Conservation (phyloP, 2,113 vertebrate species). For the Strix aluco region DNA sequence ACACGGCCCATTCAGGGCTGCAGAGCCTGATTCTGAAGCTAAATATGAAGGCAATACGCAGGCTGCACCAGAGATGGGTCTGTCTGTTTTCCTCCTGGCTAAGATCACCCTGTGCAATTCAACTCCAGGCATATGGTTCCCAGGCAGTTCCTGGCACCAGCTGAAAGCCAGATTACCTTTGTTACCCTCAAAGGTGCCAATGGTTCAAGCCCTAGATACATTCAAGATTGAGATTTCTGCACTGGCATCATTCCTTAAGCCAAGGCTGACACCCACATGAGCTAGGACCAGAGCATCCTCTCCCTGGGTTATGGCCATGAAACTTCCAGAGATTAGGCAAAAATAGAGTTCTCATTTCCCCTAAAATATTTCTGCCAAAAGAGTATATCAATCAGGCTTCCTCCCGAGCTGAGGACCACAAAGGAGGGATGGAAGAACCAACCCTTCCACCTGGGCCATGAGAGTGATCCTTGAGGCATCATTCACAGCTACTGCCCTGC, state of each 20-base stretch:
- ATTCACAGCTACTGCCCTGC: not conserved
- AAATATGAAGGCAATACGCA: too few relatives aligned
- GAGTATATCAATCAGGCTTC: not conserved
- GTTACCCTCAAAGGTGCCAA: not conserved
- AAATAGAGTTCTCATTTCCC: not conserved
- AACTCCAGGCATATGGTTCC: not conserved
- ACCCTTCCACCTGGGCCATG: not conserved
- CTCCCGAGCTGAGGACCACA: not conserved
- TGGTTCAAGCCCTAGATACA: not conserved
- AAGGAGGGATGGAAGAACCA: not conserved
- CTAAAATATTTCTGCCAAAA: not conserved
- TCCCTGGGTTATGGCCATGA: not conserved
- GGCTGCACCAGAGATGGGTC: not conserved
- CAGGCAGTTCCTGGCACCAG: not conserved
- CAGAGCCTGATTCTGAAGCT: not conserved
- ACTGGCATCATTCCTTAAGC: not conserved
- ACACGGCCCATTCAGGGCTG: not conserved
- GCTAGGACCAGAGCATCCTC: not conserved
- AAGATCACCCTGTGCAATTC: too few relatives aligned
- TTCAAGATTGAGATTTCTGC: not conserved
- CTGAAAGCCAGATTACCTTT: not conserved
- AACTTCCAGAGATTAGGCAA: not conserved
- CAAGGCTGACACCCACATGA: not conserved
- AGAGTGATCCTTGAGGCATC: not conserved
- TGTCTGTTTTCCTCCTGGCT: not conserved